A percentile compares a stretch with the other conserved stretches of the same genome.
phyloP scores from a whole-genome alignment of 2,113 vertebrate genomes.

The Nyctereutes procyonoides region DNA sequence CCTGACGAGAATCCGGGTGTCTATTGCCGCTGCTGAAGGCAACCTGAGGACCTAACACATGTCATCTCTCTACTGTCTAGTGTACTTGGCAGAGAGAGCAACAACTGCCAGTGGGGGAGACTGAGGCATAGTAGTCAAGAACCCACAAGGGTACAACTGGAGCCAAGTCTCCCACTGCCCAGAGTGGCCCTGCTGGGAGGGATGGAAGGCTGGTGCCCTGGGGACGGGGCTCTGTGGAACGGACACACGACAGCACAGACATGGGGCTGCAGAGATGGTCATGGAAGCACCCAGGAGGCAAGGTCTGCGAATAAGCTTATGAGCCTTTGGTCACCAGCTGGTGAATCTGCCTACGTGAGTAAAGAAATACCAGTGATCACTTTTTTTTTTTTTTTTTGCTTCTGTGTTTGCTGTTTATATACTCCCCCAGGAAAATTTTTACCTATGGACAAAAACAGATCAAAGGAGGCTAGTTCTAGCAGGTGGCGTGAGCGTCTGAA shows the following conservation, averaged over 20 bases:
- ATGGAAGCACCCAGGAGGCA: not conserved
- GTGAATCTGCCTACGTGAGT: slow-evolving; percentile 6
- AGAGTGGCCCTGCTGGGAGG: not conserved
- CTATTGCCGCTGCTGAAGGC: not conserved
- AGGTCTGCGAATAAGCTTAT: not conserved
- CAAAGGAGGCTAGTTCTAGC: slow-evolving; percentile 14
- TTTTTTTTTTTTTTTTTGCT: slow-evolving; percentile 37
- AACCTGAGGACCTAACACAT: not conserved
- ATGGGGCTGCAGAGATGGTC: not conserved
- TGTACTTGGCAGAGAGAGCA: not conserved
- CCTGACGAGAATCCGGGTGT: not conserved
- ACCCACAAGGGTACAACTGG: fast-evolving
- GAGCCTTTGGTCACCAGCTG: slow-evolving; percentile 3
- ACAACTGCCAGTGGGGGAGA: not conserved
- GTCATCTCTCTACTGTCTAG: not conserved
- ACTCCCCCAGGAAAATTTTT: slow-evolving; percentile 50
- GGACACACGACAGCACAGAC: not conserved
- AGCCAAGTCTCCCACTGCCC: too few relatives aligned
- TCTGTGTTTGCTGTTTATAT: slow-evolving; percentile 51
- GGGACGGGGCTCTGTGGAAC: not conserved
- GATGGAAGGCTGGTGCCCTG: not conserved
- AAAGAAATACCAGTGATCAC: slow-evolving; percentile 40
- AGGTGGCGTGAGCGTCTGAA: not conserved
- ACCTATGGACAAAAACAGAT: slow-evolving; percentile 51
- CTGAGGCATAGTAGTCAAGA: not conserved